Conservation (phyloP, 2,113 vertebrate genomes). For the Parotia lawesii region DNA sequence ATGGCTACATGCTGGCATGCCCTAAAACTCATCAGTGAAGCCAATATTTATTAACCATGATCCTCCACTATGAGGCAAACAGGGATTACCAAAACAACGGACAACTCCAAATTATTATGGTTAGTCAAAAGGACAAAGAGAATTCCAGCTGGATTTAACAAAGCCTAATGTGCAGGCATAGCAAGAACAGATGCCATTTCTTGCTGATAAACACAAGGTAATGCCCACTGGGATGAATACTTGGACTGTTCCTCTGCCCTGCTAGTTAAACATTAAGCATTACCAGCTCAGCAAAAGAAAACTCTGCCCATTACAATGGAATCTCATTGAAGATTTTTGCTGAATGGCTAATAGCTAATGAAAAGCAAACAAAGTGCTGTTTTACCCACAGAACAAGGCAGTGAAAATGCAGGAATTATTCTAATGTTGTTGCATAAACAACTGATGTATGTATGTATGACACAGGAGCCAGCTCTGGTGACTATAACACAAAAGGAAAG, state of each 20-base stretch:
- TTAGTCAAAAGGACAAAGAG: background rate
- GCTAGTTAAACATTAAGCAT: background rate
- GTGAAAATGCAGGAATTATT: background rate
- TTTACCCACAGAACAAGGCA: background rate
- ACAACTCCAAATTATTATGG: background rate
- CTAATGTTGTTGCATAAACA: background rate
- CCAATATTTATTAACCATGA: background rate
- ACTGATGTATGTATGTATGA: background rate
- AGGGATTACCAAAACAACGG: background rate
- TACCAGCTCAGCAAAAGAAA: background rate
- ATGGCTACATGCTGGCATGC: background rate
- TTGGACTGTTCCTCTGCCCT: background rate
- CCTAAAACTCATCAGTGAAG: background rate
- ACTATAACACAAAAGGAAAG: background rate
- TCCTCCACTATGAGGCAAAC: background rate
- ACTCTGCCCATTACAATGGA: background rate
- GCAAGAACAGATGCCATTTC: constrained; percentile 14
- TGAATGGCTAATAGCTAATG: background rate
- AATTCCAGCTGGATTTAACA: constrained; percentile 18
- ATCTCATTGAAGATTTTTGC: constrained; percentile 7
- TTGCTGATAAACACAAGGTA: constrained; percentile 28
- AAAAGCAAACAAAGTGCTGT: background rate
- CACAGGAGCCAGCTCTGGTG: background rate
- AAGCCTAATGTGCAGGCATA: background rate
- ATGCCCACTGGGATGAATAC: background rate